These are phyloP conservation scores for Misgurnus mizolepis DNA, from an alignment of 2,113 vertebrate species.

Conservation along the genomic window DNA sequence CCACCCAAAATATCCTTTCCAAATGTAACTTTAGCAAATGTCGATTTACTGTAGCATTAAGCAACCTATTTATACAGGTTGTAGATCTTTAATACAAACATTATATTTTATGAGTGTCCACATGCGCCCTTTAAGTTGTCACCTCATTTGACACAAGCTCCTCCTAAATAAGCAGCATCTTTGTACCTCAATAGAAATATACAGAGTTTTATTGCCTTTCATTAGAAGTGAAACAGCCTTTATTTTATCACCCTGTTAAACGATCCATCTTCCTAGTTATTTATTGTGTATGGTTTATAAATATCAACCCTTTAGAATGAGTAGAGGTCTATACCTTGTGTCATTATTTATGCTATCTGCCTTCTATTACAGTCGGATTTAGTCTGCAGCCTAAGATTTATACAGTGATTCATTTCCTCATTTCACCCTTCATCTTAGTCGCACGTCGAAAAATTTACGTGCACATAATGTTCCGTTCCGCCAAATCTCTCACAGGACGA, in stretches of 20 bases:
- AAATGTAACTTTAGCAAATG: no score
- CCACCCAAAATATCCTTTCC: neutral
- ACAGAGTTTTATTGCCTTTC: conserved; percentile 33
- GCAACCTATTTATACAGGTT: neutral
- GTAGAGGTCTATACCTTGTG: conserved; percentile 34
- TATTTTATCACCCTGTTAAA: neutral
- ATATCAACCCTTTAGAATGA: conserved; percentile 43
- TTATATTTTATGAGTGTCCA: neutral
- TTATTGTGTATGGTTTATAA: conserved; percentile 8
- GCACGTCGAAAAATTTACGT: conserved; percentile 38
- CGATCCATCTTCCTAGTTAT: conserved; percentile 9
- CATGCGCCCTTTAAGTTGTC: conserved; percentile 3
- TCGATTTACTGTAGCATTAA: neutral
- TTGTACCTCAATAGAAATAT: conserved; percentile 3
- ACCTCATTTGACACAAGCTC: neutral
- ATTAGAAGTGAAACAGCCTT: conserved; percentile 6
- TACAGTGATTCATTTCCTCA: conserved; percentile 52
- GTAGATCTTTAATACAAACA: neutral
- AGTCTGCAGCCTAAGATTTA: conserved; percentile 50
- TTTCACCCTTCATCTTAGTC: conserved; percentile 39
- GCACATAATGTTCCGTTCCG: conserved; percentile 17
- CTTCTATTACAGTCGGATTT: conserved; percentile 40
- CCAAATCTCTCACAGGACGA: conserved; percentile 37
- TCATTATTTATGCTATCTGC: conserved; percentile 41
- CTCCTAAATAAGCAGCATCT: neutral